These are phyloP conservation scores for Parus major DNA, from an alignment of 2,113 vertebrate species.

Conservation along the genomic window DNA sequence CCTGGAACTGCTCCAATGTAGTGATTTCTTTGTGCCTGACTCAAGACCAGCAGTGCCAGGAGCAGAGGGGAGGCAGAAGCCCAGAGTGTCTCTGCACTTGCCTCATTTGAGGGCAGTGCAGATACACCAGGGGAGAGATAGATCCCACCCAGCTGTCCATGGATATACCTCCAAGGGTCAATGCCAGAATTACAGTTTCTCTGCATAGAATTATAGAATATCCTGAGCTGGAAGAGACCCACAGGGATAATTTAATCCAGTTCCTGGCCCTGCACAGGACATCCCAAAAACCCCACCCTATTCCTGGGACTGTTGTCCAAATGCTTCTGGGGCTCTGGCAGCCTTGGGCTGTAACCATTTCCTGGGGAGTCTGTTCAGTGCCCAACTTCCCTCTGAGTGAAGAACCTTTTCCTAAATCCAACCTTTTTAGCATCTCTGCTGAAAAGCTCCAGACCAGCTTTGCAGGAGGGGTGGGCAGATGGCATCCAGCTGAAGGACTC, in stretches of 20 bases:
- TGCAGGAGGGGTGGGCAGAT: neutral
- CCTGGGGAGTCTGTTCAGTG: neutral
- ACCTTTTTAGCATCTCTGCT: neutral
- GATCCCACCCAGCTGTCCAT: neutral
- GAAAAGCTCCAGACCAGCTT: neutral
- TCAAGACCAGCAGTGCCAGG: neutral
- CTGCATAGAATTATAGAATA: neutral
- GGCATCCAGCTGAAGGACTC: slow-evolving; percentile 14
- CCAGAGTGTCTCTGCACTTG: rapidly evolving
- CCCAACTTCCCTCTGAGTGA: neutral
- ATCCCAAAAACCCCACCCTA: neutral
- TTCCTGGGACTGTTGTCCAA: neutral
- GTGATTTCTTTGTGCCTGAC: neutral
- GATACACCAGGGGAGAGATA: rapidly evolving
- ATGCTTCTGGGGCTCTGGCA: neutral
- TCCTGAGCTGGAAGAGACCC: neutral
- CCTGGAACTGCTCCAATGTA: neutral
- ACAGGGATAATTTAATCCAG: neutral
- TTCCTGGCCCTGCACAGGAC: neutral
- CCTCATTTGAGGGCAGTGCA: neutral
- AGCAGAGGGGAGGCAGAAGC: neutral
- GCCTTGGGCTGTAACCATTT: neutral
- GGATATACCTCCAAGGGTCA: neutral
- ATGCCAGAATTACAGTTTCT: neutral
- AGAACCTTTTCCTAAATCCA: neutral